Conservation (phyloP, 2,797 vertebrate genomes). For the Halcyon leucocephala region DNA sequence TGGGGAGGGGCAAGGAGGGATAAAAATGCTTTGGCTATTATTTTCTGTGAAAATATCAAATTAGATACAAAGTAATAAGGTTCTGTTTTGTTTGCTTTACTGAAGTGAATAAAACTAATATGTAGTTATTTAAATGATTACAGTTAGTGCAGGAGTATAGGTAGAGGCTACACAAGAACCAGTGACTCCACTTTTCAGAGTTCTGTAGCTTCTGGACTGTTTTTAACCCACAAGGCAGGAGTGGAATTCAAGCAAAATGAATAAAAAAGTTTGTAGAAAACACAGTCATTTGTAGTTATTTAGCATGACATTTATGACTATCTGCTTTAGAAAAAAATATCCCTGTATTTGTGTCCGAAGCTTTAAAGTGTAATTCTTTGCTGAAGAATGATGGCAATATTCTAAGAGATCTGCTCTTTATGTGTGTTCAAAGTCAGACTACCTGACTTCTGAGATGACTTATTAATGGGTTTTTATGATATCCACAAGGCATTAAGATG, state of each 20-base stretch:
- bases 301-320: neutral
- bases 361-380: neutral
- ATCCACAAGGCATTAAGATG: neutral
- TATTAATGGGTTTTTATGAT: neutral
- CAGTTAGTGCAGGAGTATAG: neutral
- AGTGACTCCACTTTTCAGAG: neutral
- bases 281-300: neutral
- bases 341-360: neutral
- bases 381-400: neutral
- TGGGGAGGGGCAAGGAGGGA: fast-evolving
- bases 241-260: neutral
- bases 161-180: neutral
- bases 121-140: neutral
- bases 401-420: neutral
- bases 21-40: neutral
- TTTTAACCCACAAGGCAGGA: neutral
- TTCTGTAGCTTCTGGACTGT: neutral
- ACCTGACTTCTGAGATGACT: neutral
- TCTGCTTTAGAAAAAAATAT: neutral
- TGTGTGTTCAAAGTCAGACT: neutral
- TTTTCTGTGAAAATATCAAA: neutral
- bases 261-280: neutral
- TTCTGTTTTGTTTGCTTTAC: neutral
- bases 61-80: neutral
- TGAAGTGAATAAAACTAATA: neutral